Conservation (phyloP, 2,797 vertebrate species). For the Alauda arvensis region DNA sequence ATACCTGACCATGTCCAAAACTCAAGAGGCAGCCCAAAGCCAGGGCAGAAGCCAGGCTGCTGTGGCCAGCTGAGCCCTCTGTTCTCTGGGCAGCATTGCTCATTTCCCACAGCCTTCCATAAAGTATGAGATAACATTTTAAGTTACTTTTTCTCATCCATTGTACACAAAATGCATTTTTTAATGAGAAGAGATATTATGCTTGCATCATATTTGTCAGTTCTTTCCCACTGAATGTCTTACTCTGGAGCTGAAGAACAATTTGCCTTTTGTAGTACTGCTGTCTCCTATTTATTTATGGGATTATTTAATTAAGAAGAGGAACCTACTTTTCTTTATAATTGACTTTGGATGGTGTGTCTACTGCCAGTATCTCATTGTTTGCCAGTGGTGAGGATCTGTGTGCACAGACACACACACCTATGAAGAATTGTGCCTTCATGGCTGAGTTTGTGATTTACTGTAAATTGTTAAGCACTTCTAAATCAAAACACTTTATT, state of each 20-base stretch:
- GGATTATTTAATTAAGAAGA: slow-evolving; percentile 31
- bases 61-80: not conserved
- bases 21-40: not conserved
- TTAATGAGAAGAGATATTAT: not conserved
- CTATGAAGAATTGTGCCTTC: not conserved
- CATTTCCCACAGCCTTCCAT: not conserved
- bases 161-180: not conserved
- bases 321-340: not conserved
- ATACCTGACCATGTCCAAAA: not conserved
- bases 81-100: not conserved
- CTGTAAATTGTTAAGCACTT: not conserved
- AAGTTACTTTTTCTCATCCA: not conserved
- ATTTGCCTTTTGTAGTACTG: not conserved
- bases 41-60: not conserved
- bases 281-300: slow-evolving; percentile 16
- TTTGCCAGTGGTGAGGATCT: not conserved
- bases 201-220: not conserved
- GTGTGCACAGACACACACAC: not conserved
- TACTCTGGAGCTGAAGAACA: not conserved
- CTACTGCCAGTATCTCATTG: not conserved
- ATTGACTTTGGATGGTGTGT: not conserved
- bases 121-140: not conserved
- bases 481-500: not conserved
- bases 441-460: not conserved
- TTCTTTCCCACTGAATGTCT: not conserved